Base-by-base conservation (phyloP, 1,140 invertebrate genomes). In the Calliopsis andreniformis region DNA sequence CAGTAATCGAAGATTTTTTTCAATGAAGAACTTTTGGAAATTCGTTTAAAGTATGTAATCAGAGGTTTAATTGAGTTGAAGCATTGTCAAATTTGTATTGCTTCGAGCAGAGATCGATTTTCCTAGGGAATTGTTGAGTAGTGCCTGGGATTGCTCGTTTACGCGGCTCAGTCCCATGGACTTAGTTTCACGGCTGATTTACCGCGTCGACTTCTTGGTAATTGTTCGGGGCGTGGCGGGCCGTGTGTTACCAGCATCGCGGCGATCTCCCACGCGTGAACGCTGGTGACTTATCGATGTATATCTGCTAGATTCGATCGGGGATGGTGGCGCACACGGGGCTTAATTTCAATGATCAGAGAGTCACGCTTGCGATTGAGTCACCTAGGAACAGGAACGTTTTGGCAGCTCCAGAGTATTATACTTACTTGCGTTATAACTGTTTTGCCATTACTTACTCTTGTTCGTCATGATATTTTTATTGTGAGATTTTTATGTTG, bases 201-300 rank as follows among this genome's bases (percentile, higher is more conserved):
- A 84, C 71, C 78, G 73, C 79, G 75, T 64, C 79, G 69, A 85
- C 78, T 85, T 43, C 43, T 79, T 82, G 79, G 83, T 82, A 82
- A 85, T 85, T 85, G 82, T 85, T 76, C 79, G 79, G 79, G 83
- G 83, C 83, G 83, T 85, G 83, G 82, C 82, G 49, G 59, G 55
- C 56, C 56, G 56, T 39, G 56, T 59, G 45, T 45, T 84, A 80
- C 55, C 56, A 8, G 56, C 32, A 59, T 59, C 20, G 56, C 56
- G 56, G 56, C 56, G 32, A 59, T 80, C 82, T 84, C 83, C 83
- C 83, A 84, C 82, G 83, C 82, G 78, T 45, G 73, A 76, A 79
- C 62, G 56, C 56, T 32, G 16, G 8, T 39, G 28, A 59, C 49
- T 78, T 47, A 63, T 66, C 66, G 67, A 80, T 78, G 35, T 62